These are phyloP conservation scores for Drosophila melanosoma DNA, from an alignment of 2,888 invertebrate genomes.

Conservation along the genomic window DNA sequence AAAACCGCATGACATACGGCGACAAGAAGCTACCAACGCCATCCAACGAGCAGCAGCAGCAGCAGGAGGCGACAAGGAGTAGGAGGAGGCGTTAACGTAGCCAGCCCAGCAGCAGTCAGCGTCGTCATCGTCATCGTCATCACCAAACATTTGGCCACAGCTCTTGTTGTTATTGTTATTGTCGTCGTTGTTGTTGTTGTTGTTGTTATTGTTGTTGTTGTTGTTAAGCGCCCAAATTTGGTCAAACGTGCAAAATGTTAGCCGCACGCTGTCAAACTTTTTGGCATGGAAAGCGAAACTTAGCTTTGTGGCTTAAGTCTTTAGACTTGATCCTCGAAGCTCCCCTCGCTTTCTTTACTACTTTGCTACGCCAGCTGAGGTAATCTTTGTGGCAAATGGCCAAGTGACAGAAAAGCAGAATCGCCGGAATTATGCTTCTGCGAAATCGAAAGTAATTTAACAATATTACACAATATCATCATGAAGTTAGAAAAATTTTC, in stretches of 20 bases:
- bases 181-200: constrained; percentile 4
- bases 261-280: constrained; percentile 77
- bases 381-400: constrained; percentile 53
- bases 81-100: constrained; percentile 17
- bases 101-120: constrained; percentile 43
- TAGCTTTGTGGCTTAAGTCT: constrained; percentile 28
- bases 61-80: constrained; percentile 21
- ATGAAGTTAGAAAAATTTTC: background rate
- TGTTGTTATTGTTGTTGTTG: constrained; percentile 10
- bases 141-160: constrained; percentile 62
- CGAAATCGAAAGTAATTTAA: constrained; percentile 39
- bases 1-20: constrained; percentile 78
- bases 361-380: constrained; percentile 55
- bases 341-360: background rate
- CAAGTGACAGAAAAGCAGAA: constrained; percentile 24
- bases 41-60: constrained; percentile 17
- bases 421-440: constrained; percentile 18
- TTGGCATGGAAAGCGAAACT: constrained; percentile 77
- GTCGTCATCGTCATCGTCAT: constrained; percentile 54
- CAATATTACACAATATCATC: background rate
- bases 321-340: constrained; percentile 11
- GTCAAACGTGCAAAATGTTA: constrained; percentile 79
- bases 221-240: constrained; percentile 68
- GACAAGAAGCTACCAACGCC: constrained; percentile 75
- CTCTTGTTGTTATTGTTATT: constrained; percentile 16